Base-by-base conservation (phyloP, 2,888 invertebrate species). In the Pachydiplax longipennis region DNA sequence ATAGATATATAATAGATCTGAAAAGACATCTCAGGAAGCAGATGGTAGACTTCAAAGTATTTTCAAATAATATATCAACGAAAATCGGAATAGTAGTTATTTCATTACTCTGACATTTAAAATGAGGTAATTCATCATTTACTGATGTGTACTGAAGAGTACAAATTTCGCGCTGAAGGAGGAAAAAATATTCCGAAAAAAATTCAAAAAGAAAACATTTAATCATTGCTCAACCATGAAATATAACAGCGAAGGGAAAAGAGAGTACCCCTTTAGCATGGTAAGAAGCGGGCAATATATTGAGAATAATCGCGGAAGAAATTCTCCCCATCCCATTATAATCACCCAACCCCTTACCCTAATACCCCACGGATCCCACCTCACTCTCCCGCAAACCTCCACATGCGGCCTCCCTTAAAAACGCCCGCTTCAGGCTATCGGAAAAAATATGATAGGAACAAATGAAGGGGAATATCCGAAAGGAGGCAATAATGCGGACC, bases 401-500 rank as follows among this genome's bases (percentile, higher is more conserved):
- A 53, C n/a, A 35, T 53, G 48, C 25, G 53, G 31, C 58, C 53
- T 35, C 61, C 58, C 87, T 22, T 35, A 37, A 61, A 25, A 25
- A 83, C 61, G 37, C 87, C 61, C 87, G 87, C 87, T 87, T 37
- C 58, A 53, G 87, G 87, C 87, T 61, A 87, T 87, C 61, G 87
- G 87, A 87, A 87, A 87, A 87, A 87, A 87, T 87, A 87, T 87
- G 87, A 22, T 58, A 61, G 83, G 31, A 58, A 61, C 87, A 87
- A 87, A 87, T 87, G 87, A 87, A 61, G 37, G 87, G 61, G 87
- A 87, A 87, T 87, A 37, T 87, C 40, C 61, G 58, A 87, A 87
- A 87, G 65, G 87, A 87, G 87, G 87, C 87, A 87, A 87, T 87
- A 87, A 37, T 87, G 65, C 25, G 65, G 87, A 87, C 31, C 61